Base-by-base conservation (phyloP, 2,113 vertebrate genomes). In the Chinchilla lanigera region DNA sequence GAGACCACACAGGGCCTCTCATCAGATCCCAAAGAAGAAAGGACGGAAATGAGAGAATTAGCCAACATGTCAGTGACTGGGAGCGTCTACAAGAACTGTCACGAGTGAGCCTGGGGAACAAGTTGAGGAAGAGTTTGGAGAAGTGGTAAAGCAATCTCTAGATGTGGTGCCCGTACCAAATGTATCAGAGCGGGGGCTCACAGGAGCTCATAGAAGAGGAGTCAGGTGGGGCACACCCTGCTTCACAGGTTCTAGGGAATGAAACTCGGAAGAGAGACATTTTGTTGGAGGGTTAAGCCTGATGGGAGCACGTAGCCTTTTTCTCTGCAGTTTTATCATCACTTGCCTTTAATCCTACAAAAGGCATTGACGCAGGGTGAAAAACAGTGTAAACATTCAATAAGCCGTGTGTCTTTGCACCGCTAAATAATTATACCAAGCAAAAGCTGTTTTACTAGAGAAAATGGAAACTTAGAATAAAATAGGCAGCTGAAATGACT, bases 291-390 rank as follows among this genome's bases (percentile, higher is more conserved):
- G 86, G 69, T 50, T 54, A 61, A 41, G n/a, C 67, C 83, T 41
- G 20, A 14, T 20, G 12, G 56, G 61, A 67, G 50, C 22, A 1
- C 0, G 0, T 2, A n/a, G 22, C 4, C 30, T 83, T 78, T 82
- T 60, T 56, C 86, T 86, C 50, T 17, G 28, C 19, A 83, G 54
- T 52, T 63, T 38, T 65, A 22, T 71, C 91, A 41, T 87, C 60
- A 22, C 33, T 88, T 87, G 87, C 35, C 84, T 92, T 96, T 84
- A 96, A 87, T 92, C 56, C 77, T 52, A 61, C 22, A 50, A 73
- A 93, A 81, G 89, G 71, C 30, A 65, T 81, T 56, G 26, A 65
- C 50, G 69, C 24, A 28, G 56, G 50, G 3, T 26, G 35, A 73
- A 77, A 90, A 87, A 77, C 28, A 47, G 14, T 54, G 24, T 35